Conservation (phyloP, 2,113 vertebrate genomes). For the Micromys minutus region DNA sequence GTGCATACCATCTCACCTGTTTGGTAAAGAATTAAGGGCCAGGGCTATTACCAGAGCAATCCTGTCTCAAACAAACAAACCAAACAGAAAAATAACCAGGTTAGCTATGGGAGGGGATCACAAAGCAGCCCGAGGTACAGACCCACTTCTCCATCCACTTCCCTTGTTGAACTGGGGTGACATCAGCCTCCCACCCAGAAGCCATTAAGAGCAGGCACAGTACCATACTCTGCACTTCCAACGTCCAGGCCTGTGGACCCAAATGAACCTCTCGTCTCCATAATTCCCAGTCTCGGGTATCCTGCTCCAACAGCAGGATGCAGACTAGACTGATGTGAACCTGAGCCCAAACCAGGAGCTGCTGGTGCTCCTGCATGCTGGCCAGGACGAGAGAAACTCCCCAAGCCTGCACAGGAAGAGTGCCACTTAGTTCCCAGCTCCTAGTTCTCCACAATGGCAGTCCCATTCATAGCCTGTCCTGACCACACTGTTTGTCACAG, state of each 20-base stretch:
- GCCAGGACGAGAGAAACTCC: background rate
- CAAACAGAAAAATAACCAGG: background rate
- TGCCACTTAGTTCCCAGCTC: background rate
- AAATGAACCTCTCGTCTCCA: background rate
- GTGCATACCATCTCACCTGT: background rate
- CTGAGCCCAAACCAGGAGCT: background rate
- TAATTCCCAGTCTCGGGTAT: background rate
- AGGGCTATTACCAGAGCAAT: background rate
- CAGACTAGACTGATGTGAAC: background rate
- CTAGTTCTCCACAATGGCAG: no score
- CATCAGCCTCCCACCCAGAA: background rate
- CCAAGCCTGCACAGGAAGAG: background rate
- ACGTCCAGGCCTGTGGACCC: background rate
- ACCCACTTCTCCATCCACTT: background rate
- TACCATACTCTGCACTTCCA: background rate
- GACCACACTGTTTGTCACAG: background rate
- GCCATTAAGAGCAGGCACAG: background rate
- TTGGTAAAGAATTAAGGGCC: background rate
- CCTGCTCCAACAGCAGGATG: background rate
- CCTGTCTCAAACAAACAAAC: background rate
- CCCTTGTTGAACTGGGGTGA: background rate
- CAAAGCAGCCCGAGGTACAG: background rate
- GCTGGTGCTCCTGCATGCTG: no score
- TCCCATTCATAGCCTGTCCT: background rate
- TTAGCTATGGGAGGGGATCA: background rate